Evolutionary conservation across 2,113 vertebrate species (phyloP).

Genomic region (Passer montanus): DNA sequence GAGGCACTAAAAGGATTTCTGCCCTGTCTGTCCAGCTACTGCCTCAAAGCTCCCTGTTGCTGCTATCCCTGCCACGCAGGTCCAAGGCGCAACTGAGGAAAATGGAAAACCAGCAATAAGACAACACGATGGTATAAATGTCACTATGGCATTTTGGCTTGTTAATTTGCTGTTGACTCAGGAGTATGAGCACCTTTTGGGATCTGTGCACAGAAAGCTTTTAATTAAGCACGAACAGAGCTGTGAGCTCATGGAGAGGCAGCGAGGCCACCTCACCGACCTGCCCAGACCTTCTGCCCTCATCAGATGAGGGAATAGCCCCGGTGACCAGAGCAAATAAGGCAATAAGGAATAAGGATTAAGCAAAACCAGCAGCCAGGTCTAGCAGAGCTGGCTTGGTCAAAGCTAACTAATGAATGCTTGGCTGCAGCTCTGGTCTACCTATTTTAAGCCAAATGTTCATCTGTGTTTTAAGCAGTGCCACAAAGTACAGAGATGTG

Average conservation of each 20-base stretch:
- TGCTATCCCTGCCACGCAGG: not conserved
- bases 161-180: not conserved
- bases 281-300: not conserved
- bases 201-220: not conserved
- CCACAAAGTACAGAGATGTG: not conserved
- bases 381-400: not conserved
- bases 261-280: not conserved
- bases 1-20: not conserved
- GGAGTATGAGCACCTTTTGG: not conserved
- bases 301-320: not conserved
- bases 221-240: not conserved
- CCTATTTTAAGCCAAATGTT: not conserved
- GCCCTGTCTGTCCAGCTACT: not conserved
- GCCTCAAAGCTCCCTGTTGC: not conserved
- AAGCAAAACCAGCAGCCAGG: not conserved
- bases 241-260: accelerated
- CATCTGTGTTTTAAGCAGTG: not conserved
- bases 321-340: accelerated
- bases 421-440: not conserved
- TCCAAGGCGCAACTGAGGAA: not conserved
- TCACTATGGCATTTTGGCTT: not conserved
- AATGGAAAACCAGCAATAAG: not conserved
- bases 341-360: not conserved
- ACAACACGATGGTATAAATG: not conserved
- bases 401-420: not conserved